Base-by-base conservation (phyloP, 2,113 vertebrate genomes). In the Datnioides undecimradiatus region DNA sequence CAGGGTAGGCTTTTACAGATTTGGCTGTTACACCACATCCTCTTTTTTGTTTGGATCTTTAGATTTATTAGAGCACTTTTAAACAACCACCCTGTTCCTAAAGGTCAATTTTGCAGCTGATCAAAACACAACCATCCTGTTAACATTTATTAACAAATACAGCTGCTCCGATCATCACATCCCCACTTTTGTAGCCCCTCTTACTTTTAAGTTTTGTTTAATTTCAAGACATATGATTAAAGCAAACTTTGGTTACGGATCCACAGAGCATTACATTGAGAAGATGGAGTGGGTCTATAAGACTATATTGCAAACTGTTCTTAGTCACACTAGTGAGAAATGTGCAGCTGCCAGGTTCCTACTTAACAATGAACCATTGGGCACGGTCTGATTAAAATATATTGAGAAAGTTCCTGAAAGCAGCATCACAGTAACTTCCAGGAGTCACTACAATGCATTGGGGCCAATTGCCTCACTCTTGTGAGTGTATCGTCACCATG, bases 1-100 rank as follows among this genome's bases (percentile, higher is more conserved):
- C 3, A n/a, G 2, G 43, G 36, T 16, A 34, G 8, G 46, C 52
- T 8, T 52, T 52, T 4, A 41, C 6, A 59, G 16, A 63, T 52
- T 52, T 21, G 59, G 23, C 4, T 2, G 25, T 14, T 33, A 29
- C 17, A 46, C 57, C 19, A 21, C 40, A n/a, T 41, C 33, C 14
- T 14, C 12, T 38, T 73, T 66, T 29, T 21, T 14, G 5, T 7
- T 11, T 1, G 12, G 21, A 58, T 31, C 17, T 36, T 67, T 19
- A 14, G 19, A 43, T 12, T 21, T 17, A 31, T 81, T 64, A 70
- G 3, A 2, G 17, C n/a, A 33, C 9, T 34, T 49, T 58, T 63
- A 73, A 74, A 80, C 52, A 73, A 34, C 43, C 6, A 21, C 23
- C 25, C 19, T 21, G n/a, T 46, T 54, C 51, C 54, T 58, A 1